Base-by-base conservation (phyloP, 2,113 vertebrate genomes). In the Hepsetus odoe region DNA sequence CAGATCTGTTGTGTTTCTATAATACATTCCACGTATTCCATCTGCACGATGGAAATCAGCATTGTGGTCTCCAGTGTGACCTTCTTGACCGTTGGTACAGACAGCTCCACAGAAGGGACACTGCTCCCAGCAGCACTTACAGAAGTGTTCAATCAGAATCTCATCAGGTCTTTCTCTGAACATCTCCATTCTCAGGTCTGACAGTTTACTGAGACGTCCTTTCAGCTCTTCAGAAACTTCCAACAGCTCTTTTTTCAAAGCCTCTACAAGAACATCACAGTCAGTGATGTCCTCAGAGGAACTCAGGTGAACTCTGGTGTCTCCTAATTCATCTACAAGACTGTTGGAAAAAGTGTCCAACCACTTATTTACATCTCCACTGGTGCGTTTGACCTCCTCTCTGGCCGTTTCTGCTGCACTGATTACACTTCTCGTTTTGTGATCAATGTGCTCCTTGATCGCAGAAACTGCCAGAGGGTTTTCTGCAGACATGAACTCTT, bases 81-180 rank as follows among this genome's bases (percentile, higher is more conserved):
- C 4, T 8, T 66, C 0, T 35, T 65, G 46, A 33, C 59, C 74
- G 70, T 74, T 74, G 59, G 83, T 89, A 10, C 90, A 90, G 82
- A 90, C 82, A 55, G 90, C 86, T 40, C 42, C 30, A 66, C 89
- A 91, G 82, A 90, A 90, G 0, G 87, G 89, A 77, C 90, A 91
- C 14, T 11, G 80, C 59, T 79, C 85, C 90, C 90, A 91, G 83
- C 90, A 91, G 56, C 89, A 88, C 0, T n/a, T 5, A 35, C 87
- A 88, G 66, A 90, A 75, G 13, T 88, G 88, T 22, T 86, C 68
- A 0, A 88, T 85, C 24, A 90, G 79, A 80, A 89, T 79, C 18
- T 84, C 56, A 65, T 81, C 77, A 8, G 85, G 78, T n/a, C 38
- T 72, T 53, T 76, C 13, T 59, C 59, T 70, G 40, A 72, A 76